These are phyloP conservation scores for Macrophya annulata DNA, from an alignment of 2,888 invertebrate genomes.

Conservation along the genomic window DNA sequence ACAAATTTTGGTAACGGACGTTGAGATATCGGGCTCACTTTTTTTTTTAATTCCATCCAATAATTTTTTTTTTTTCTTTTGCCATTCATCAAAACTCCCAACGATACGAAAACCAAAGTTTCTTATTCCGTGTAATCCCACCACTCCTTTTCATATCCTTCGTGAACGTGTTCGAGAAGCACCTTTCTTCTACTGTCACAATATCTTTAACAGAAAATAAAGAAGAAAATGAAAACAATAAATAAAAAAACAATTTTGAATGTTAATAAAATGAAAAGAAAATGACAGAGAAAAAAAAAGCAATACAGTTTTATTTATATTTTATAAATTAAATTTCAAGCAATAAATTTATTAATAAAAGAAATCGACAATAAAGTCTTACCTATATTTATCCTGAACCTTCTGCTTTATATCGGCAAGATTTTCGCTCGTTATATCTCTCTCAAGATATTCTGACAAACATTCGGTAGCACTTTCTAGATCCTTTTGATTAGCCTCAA, in stretches of 20 bases:
- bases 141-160: constrained; percentile 99
- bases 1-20: constrained; percentile 28
- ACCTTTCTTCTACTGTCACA: constrained; percentile 98
- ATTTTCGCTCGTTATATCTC: constrained; percentile 98
- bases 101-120: constrained; percentile 20
- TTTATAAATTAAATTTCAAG: not conserved
- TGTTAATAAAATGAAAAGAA: constrained; percentile 9
- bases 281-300: too few species aligned
- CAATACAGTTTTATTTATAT: not conserved
- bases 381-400: constrained; percentile 99
- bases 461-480: constrained; percentile 98
- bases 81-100: constrained; percentile 23
- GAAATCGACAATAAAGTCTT: constrained; percentile 62
- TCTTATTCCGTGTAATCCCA: constrained; percentile 96
- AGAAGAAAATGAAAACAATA: too few species aligned
- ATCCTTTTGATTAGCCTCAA: constrained; percentile 99
- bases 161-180: constrained; percentile 97
- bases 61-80: constrained; percentile 53
- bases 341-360: not conserved
- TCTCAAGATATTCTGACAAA: constrained; percentile 97
- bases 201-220: constrained; percentile 88
- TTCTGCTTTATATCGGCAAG: constrained; percentile 98
- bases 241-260: constrained; percentile 57
- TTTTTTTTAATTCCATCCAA: not conserved
- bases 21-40: constrained; percentile 11